Evolutionary conservation across 1,140 invertebrate genomes (phyloP), one percentile per base, ranked within the genome.

Genomic region (Cyrtorhinus lividipennis): DNA sequence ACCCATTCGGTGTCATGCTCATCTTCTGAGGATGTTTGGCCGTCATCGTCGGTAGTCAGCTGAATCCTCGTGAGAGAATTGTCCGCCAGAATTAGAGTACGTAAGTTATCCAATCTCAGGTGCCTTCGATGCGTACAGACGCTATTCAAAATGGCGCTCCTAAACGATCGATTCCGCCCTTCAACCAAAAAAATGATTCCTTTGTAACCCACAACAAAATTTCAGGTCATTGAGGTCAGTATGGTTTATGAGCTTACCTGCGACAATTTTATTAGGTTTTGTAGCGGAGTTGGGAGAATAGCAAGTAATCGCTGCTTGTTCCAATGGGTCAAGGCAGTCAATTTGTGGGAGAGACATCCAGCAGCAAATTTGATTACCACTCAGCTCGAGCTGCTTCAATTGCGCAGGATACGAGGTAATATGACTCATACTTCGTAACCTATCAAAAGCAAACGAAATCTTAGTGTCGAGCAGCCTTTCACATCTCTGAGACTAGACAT

Each of bases 371-470:
- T 88, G 84, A 75, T 98, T 98, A 71, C 95, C 87, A 8, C 89
- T 92, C 18, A 98, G 75, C 75, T 98, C 95, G 1, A 98, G 73
- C 72, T 95, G 92, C 66, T 93, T 90, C 0, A 98, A 74, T 56
- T 81, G 84, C 44, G 83, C 81, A 1, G 95, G 95, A 73, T 94
- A 94, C 48, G 88, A 87, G 8, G 87, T 89, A 27, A 96, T 87
- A 68, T 89, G 85, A 13, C 92, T 91, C 85, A 94, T 90, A 24
- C 67, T 72, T 30, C 71, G 66, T 24, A 76, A 62, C 65, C 72
- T 73, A 53, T 53, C 20, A 38, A 38, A 38, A 38, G 15, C 30
- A 38, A 38, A 38, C n/a, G n/a, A n/a, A n/a, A n/a, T n/a, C n/a
- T n/a, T n/a, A n/a, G n/a, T n/a, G n/a, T n/a, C n/a, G n/a, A n/a